These are phyloP conservation scores for Oceanites oceanicus DNA, from an alignment of 2,113 vertebrate genomes.

Conservation along the genomic window DNA sequence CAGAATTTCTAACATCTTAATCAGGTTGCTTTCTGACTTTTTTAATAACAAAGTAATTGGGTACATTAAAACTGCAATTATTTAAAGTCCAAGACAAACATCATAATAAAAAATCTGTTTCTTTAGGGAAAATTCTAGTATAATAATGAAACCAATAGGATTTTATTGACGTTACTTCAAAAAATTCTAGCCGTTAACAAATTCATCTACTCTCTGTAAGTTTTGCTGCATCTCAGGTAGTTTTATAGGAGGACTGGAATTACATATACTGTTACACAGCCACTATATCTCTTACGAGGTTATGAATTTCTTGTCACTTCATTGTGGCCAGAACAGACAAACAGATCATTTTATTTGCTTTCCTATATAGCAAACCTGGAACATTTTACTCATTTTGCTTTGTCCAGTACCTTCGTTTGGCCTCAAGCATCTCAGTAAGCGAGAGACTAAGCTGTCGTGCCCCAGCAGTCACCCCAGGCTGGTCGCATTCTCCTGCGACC, in stretches of 20 bases:
- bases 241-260: neutral
- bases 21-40: neutral
- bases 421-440: neutral
- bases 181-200: neutral
- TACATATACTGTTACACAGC: neutral
- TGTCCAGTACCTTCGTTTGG: neutral
- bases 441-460: accelerated
- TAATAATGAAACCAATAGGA: neutral
- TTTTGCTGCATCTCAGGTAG: neutral
- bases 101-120: neutral
- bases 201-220: neutral
- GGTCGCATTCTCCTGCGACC: neutral
- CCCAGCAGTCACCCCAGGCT: neutral
- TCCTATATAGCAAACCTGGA: neutral
- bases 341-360: neutral
- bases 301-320: neutral
- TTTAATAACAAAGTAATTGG: slow-evolving; percentile 1
- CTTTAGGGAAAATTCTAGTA: neutral
- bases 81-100: slow-evolving; percentile 3
- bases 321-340: neutral
- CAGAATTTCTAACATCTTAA: slow-evolving; percentile 13
- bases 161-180: neutral
- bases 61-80: slow-evolving; percentile 4
- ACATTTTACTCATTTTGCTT: neutral
- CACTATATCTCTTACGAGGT: neutral